phyloP scores from a whole-genome alignment of 37 sponge, comb jelly and placozoan genomes.

The Halisarca cf. caerulea region DNA sequence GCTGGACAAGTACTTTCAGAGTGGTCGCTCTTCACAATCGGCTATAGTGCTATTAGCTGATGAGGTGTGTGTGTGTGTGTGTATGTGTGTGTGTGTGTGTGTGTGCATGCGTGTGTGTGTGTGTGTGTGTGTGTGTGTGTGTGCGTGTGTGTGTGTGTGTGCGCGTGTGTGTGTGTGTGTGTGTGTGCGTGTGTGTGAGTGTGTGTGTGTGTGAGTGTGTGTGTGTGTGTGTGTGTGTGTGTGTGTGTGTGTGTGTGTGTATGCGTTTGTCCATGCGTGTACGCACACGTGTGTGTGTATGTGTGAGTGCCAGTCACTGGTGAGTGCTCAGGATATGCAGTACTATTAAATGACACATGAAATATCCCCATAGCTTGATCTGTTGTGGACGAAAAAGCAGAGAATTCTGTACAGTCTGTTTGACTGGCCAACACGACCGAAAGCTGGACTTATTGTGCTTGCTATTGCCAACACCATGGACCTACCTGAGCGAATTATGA shows the following conservation, averaged over 20 bases:
- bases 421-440: conserved; percentile 87
- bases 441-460: conserved; percentile 78
- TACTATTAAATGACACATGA: no score
- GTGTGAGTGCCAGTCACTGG: no score
- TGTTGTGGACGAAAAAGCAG: conserved; percentile 94
- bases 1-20: conserved; percentile 71
- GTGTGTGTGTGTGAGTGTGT: no score
- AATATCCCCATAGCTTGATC: conserved; percentile 74
- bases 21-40: neutral
- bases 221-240: no score
- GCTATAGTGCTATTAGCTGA: conserved; percentile 85
- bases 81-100: neutral
- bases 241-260: no score
- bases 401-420: conserved; percentile 94
- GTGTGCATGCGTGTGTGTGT: neutral
- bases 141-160: no score
- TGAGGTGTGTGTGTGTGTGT: conserved; percentile 58
- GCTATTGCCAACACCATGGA: conserved; percentile 99
- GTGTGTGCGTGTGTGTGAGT: no score
- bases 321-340: no score
- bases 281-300: no score
- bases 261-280: no score
- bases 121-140: no score
- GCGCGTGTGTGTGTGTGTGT: no score
- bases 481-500: conserved; percentile 92